Evolutionary conservation across 2,797 vertebrate species (phyloP), one percentile per base, ranked within the genome.

Genomic region (Microcaecilia unicolor): DNA sequence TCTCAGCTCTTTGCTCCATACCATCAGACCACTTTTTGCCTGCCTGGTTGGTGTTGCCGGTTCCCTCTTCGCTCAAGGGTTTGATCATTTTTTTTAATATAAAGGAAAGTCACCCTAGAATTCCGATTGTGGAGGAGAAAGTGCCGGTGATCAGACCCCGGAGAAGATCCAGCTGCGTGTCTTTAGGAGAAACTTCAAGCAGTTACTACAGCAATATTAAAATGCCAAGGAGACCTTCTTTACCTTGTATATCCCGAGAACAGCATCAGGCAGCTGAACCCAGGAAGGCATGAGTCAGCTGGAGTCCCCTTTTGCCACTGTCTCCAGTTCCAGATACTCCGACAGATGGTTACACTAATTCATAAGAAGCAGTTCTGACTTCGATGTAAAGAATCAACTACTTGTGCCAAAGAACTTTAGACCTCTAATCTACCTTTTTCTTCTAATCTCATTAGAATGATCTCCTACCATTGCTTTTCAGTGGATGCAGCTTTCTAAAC

Each of bases 171-270:
- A 99, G 96, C 60, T 99, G 96, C 33, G 93, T 93, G 18, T 94
- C 94, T 7, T 67, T 98, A 17, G 94, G 93, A 31, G 96, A 99
- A 29, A 86, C 84, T 15, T 80, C 90, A 11, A 72, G 72, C 61
- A 77, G 77, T 73, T 89, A 86, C 68, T 85, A 86, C 40, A 87
- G 89, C 76, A 84, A 91, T 51, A 86, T 88, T 77, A 97, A 92
- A 68, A 90, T 91, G 86, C 87, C 88, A 45, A 71, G 96, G 67
- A 95, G 96, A 87, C 94, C 96, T 3, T 99, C 94, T 21, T 56
- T 99, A 55, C 96, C 94, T 44, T 99, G 94, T 36, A 97, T 98
- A 73, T 98, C 94, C 65, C 81, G 87, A 46, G 96, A 99, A 46
- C 96, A 99, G 94, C n/a, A n/a, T n/a, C n/a, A n/a, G n/a, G n/a